phyloP scores from a whole-genome alignment of 2,888 invertebrate species.

The Petrolisthes manimaculis region DNA sequence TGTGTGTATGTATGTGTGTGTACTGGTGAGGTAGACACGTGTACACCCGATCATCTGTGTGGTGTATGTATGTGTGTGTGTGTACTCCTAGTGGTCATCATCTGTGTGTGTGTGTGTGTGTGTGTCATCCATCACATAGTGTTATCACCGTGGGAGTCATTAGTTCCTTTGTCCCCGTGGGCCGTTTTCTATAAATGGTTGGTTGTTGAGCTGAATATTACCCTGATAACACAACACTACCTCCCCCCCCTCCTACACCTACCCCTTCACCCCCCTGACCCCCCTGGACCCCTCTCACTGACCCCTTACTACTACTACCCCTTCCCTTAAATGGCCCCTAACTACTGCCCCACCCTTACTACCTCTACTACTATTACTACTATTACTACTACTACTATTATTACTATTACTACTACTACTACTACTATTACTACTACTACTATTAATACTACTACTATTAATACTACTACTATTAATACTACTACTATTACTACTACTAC shows the following conservation, averaged over 20 bases:
- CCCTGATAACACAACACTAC: constrained; percentile 4
- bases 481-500: too few relatives aligned
- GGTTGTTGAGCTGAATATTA: constrained; percentile 42
- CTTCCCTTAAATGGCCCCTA: too few relatives aligned
- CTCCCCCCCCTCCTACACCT: background rate
- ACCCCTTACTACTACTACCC: too few relatives aligned
- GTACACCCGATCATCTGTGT: too few relatives aligned
- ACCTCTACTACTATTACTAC: background rate
- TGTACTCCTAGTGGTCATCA: too few relatives aligned
- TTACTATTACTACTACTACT: too few relatives aligned
- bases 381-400: background rate
- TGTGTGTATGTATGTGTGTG: too few relatives aligned
- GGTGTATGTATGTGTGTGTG: too few relatives aligned
- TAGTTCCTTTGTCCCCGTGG: constrained; percentile 44
- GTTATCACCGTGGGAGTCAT: constrained; percentile 51
- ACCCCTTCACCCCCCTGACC: background rate
- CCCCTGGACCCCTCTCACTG: background rate
- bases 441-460: too few relatives aligned
- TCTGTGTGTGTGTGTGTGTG: background rate
- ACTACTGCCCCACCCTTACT: background rate
- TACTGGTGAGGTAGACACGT: too few relatives aligned
- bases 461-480: too few relatives aligned
- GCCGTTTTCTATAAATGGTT: constrained; percentile 25
- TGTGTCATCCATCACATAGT: constrained; percentile 28
- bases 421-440: too few relatives aligned